phyloP scores from a whole-genome alignment of 2,113 vertebrate species.

The Sorex araneus region DNA sequence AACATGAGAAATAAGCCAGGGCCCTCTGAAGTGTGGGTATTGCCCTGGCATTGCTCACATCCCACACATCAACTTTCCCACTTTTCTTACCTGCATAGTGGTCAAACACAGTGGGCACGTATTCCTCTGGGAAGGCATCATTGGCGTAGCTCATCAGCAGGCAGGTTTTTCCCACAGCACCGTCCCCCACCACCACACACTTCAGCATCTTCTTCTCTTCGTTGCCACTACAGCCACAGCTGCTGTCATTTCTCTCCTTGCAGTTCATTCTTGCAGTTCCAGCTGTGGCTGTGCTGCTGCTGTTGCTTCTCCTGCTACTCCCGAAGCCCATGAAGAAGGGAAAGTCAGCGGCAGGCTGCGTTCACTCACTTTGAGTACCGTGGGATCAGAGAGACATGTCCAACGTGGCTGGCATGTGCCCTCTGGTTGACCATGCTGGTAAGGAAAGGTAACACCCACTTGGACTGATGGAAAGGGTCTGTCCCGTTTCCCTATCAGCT shows the following conservation, averaged over 20 bases:
- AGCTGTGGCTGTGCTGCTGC: conserved; percentile 56
- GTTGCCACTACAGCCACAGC: conserved; percentile 77
- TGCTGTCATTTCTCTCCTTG: conserved; percentile 82
- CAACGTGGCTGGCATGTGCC: not conserved
- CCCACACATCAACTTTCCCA: not conserved
- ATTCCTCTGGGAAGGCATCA: conserved; percentile 92
- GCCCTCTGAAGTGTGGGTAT: not conserved
- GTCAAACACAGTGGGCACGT: conserved; percentile 92
- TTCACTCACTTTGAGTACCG: conserved; percentile 71
- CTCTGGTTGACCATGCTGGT: conserved; percentile 76
- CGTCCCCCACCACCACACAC: conserved; percentile 92
- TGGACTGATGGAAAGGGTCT: conserved; percentile 26
- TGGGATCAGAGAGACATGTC: not conserved
- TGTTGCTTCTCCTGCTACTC: conserved; percentile 74
- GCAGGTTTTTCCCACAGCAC: conserved; percentile 92
- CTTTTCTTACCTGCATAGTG: conserved; percentile 92
- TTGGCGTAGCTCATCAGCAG: conserved; percentile 93
- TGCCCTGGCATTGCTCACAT: fast-evolving
- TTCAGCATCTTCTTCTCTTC: conserved; percentile 90
- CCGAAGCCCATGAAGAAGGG: conserved; percentile 83
- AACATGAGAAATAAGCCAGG: not conserved
- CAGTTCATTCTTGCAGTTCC: conserved; percentile 87
- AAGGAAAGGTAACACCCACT: conserved; percentile 76
- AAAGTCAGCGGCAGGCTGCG: conserved; percentile 76
- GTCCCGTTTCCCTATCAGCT: conserved; percentile 49